These are phyloP conservation scores for Epinephelus lanceolatus DNA, from an alignment of 2,113 vertebrate genomes.

Conservation along the genomic window DNA sequence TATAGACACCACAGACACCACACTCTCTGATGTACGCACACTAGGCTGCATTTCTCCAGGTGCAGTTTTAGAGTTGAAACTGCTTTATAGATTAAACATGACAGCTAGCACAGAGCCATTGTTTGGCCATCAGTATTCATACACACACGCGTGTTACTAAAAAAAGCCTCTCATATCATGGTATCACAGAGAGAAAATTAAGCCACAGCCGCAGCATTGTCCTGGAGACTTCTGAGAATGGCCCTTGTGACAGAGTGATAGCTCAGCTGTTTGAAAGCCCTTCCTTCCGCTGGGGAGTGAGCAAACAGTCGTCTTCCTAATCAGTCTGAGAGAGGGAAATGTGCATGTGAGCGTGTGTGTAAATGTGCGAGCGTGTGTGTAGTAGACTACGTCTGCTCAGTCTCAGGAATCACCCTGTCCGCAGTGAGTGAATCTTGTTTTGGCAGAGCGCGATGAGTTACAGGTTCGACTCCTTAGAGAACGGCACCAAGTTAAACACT, in stretches of 20 bases:
- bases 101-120: constrained; percentile 12
- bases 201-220: constrained; percentile 23
- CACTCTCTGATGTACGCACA: neutral
- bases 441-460: constrained; percentile 61
- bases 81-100: constrained; percentile 1
- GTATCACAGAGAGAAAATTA: constrained; percentile 32
- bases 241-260: constrained; percentile 43
- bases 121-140: constrained; percentile 28
- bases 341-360: constrained; percentile 36
- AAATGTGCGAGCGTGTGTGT: constrained; percentile 35
- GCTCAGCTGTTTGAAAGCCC: constrained; percentile 37
- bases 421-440: constrained; percentile 56
- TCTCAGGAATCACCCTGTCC: constrained; percentile 65
- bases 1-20: neutral
- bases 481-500: constrained; percentile 55
- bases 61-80: constrained; percentile 1
- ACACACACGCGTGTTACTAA: neutral
- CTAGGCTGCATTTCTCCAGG: constrained; percentile 2
- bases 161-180: constrained; percentile 27
- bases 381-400: constrained; percentile 50
- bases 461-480: constrained; percentile 28
- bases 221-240: constrained; percentile 36
- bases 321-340: constrained; percentile 45
- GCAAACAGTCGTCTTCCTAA: constrained; percentile 56
- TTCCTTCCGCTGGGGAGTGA: constrained; percentile 61